Evolutionary conservation across 2,113 vertebrate genomes (phyloP).

Genomic region (Scomber colias): DNA sequence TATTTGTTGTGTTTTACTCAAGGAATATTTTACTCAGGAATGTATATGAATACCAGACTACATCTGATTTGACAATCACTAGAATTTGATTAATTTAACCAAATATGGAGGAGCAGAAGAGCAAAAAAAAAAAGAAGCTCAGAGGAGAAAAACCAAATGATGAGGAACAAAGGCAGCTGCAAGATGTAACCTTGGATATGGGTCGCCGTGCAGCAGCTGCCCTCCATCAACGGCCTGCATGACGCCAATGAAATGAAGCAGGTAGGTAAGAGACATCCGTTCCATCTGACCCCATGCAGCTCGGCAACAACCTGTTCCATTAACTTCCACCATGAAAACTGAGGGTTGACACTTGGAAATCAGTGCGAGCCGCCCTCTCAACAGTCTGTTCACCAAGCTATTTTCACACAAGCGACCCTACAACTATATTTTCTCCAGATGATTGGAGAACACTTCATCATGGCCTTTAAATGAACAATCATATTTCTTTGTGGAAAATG

Average conservation of each 20-base stretch:
- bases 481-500: neutral
- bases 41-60: too few species aligned
- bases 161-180: constrained; percentile 54
- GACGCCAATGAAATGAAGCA: constrained; percentile 65
- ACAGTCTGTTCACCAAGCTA: constrained; percentile 24
- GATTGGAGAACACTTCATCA: constrained; percentile 57
- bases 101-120: neutral
- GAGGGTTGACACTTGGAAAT: constrained; percentile 58
- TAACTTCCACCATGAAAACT: constrained; percentile 58
- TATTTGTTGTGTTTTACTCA: too few species aligned
- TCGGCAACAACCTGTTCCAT: constrained; percentile 67
- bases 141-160: constrained; percentile 27
- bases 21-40: too few species aligned
- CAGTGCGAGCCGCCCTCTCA: constrained; percentile 34
- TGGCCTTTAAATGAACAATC: constrained; percentile 17
- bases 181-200: constrained; percentile 62
- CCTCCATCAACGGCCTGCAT: constrained; percentile 63
- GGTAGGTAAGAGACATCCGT: constrained; percentile 58
- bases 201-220: constrained; percentile 59
- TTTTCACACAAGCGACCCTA: constrained; percentile 35
- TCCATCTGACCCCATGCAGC: constrained; percentile 65
- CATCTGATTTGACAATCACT: neutral
- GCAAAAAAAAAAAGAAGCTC: neutral
- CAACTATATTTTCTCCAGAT: constrained; percentile 42
- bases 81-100: neutral